A percentile compares a stretch with the other conserved stretches of the same genome.
phyloP scores from a whole-genome alignment of 2,888 invertebrate genomes.

The Rotaria socialis region DNA sequence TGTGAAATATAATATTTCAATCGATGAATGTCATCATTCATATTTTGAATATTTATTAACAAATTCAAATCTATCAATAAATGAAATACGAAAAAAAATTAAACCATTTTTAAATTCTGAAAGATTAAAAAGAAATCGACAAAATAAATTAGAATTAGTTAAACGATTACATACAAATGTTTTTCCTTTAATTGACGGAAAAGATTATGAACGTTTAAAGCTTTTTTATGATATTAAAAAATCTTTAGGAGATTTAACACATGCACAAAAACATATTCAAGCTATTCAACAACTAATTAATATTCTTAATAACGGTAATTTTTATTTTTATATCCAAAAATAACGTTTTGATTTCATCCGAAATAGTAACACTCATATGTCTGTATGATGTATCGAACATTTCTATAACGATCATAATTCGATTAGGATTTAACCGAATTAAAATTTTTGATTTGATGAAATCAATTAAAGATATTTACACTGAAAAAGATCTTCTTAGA shows the following conservation, averaged over 20 bases:
- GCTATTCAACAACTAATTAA: background rate
- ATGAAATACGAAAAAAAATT: conserved; percentile 4
- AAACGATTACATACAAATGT: conserved; percentile 15
- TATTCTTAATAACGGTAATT: background rate
- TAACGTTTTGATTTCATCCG: too few relatives aligned
- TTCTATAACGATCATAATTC: too few relatives aligned
- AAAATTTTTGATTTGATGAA: too few relatives aligned
- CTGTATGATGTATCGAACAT: too few relatives aligned
- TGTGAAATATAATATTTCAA: background rate
- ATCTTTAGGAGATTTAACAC: conserved; percentile 4
- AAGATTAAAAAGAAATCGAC: background rate
- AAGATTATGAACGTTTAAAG: conserved; percentile 34
- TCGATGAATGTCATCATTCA: conserved; percentile 2
- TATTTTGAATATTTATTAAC: conserved; percentile 34
- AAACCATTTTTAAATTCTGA: background rate
- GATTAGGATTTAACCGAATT: too few relatives aligned
- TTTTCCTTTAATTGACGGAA: conserved; percentile 12
- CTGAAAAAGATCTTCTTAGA: too few relatives aligned
- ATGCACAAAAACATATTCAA: conserved; percentile 29
- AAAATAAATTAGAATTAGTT: conserved; percentile 17
- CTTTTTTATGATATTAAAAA: conserved; percentile 32
- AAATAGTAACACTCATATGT: too few relatives aligned
- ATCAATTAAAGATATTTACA: too few relatives aligned
- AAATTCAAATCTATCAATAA: conserved; percentile 7
- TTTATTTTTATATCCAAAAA: background rate